Evolutionary conservation across 2,888 invertebrate genomes (phyloP).

Genomic region (Caenorhabditis sp.): DNA sequence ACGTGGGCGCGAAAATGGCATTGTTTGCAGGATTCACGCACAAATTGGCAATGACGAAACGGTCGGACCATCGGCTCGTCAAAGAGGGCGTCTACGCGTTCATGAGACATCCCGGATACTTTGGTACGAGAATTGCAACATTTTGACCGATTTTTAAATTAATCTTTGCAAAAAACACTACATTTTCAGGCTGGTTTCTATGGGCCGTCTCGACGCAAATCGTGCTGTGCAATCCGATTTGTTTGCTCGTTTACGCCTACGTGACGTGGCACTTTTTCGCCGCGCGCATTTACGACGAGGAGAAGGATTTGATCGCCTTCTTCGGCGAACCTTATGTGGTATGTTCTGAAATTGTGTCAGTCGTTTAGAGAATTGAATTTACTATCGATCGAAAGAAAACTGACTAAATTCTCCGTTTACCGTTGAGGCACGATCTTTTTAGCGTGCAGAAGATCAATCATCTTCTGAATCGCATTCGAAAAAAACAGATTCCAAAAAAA

Average conservation of each 20-base stretch:
- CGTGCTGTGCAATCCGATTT: slow-evolving; percentile 90
- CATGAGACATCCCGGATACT: slow-evolving; percentile 95
- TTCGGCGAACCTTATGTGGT: slow-evolving; percentile 89
- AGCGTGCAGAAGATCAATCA: no score
- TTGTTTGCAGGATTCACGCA: slow-evolving; percentile 91
- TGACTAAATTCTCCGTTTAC: no score
- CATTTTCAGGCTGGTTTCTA: slow-evolving; percentile 87
- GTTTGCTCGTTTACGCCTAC: slow-evolving; percentile 86
- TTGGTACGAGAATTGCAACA: slow-evolving; percentile 83
- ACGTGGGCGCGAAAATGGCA: no score
- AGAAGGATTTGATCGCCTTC: slow-evolving; percentile 85
- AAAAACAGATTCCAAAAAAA: no score
- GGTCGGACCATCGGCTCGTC: slow-evolving; percentile 88
- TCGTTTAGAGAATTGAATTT: background rate
- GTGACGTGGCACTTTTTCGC: slow-evolving; percentile 94
- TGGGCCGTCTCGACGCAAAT: slow-evolving; percentile 99
- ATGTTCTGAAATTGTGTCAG: no score
- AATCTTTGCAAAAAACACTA: background rate
- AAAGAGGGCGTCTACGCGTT: slow-evolving; percentile 90
- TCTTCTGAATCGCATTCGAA: no score
- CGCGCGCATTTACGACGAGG: slow-evolving; percentile 84
- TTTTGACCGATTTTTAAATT: background rate
- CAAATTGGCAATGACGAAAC: slow-evolving; percentile 87
- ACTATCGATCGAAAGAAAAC: no score
- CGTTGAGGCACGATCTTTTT: no score